These are phyloP conservation scores for Apamea monoglypha DNA, from an alignment of 2,888 invertebrate genomes.

Conservation along the genomic window DNA sequence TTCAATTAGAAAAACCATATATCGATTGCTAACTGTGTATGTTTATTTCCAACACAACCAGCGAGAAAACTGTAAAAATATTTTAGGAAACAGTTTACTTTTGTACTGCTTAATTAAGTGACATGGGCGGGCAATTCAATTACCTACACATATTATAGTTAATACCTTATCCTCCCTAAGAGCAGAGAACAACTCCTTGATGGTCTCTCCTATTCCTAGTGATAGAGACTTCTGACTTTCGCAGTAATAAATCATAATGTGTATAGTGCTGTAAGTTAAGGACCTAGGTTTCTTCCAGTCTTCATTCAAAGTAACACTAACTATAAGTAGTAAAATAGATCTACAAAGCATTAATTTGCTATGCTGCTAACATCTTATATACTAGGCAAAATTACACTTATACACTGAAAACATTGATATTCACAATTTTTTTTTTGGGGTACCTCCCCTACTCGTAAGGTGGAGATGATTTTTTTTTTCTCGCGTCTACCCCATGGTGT, in stretches of 20 bases:
- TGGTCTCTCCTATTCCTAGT: not conserved
- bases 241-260: not conserved
- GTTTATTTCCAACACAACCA: not conserved
- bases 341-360: not conserved
- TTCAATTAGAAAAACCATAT: not conserved
- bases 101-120: no score
- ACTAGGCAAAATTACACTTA: no score
- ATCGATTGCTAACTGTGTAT: not conserved
- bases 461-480: no score
- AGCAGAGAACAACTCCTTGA: not conserved
- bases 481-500: no score
- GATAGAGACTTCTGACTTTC: not conserved
- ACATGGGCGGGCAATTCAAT: not conserved
- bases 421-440: no score
- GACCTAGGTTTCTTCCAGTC: not conserved
- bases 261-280: not conserved
- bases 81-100: not conserved
- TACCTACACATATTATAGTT: not conserved
- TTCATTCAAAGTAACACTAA: not conserved
- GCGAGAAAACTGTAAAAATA: not conserved
- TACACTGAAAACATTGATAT: no score
- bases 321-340: no score
- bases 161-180: not conserved
- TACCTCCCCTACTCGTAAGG: no score
- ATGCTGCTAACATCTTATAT: not conserved